Base-by-base conservation (phyloP, 2,888 invertebrate genomes). In the Apoda limacodes region DNA sequence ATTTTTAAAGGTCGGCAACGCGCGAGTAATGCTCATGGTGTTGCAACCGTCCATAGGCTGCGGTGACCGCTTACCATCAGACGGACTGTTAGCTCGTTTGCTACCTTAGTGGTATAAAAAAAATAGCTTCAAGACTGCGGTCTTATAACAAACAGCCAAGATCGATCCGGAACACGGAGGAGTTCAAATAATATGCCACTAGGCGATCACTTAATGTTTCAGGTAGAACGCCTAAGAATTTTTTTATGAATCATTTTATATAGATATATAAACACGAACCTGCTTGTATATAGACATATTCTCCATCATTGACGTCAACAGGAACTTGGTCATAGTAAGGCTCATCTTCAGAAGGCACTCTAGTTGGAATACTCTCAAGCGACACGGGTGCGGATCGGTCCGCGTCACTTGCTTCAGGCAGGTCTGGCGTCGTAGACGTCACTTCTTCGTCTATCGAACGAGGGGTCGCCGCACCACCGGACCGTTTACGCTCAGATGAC, bases 311-410 rank as follows among this genome's bases (percentile, higher is more conserved):
- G 26, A 83, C 80, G 41, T 88, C 89, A 26, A 85, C 74, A 1
- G 89, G 88, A 27, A 89, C 89, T 55, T 86, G 87, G 51, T 89
- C 89, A 49, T 89, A 89, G 49, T 87, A 88, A 0, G 88, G 89
- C 50, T 89, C 89, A 45, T 86, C 85, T 33, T 82, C 80, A 3
- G 56, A 44, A 1, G 69, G 59, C 19, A 52, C 62, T 9, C 50
- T 53, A 1, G 68, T 66, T 2, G 76, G 72, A 28, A 75, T 63
- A 41, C 75, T 78, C 39, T 76, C 80, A 9, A 78, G 43, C 0
- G 78, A 80, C 25, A 62, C 56, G 1, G 76, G 76, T 2, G 72
- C 69, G 1, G 78, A 78, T 39, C 71, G 76, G 39, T 74, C 71
- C 1, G 39, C 58, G 24, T 71, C 71, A 0, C 53, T 74, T 3